These are phyloP conservation scores for Agrilus planipennis DNA, from an alignment of 1,140 invertebrate species.

Conservation along the genomic window DNA sequence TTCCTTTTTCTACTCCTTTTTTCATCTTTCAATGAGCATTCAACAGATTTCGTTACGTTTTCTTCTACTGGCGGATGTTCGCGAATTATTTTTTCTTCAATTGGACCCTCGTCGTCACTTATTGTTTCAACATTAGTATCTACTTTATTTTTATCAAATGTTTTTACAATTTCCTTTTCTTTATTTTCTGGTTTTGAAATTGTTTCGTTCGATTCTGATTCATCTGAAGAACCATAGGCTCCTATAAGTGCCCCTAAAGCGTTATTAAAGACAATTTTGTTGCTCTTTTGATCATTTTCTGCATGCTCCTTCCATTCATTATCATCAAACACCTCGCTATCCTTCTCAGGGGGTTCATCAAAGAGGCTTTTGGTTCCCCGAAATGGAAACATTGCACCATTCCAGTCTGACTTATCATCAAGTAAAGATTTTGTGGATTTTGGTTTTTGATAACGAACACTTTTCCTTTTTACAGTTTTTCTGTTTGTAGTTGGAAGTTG, in stretches of 20 bases:
- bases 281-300: slow-evolving; percentile 10
- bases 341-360: slow-evolving; percentile 18
- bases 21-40: slow-evolving; percentile 3
- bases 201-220: slow-evolving; percentile 27
- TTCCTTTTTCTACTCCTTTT: slow-evolving; percentile 7
- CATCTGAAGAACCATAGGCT: slow-evolving; percentile 40
- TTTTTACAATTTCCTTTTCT: slow-evolving; percentile 9
- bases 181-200: slow-evolving; percentile 8
- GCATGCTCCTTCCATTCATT: slow-evolving; percentile 25
- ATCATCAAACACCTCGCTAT: slow-evolving; percentile 26
- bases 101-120: slow-evolving; percentile 29
- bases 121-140: slow-evolving; percentile 9
- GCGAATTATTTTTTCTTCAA: slow-evolving; percentile 32
- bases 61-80: slow-evolving; percentile 1
- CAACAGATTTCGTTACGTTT: background rate
- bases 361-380: slow-evolving; percentile 29
- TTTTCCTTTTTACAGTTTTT: background rate
- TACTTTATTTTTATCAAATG: slow-evolving; percentile 6
- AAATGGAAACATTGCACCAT: slow-evolving; percentile 32
- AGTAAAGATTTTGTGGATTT: slow-evolving; percentile 19
- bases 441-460: background rate
- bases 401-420: slow-evolving; percentile 29
- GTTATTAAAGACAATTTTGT: slow-evolving; percentile 8
- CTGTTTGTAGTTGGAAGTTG: background rate
- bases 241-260: slow-evolving; percentile 37